Evolutionary conservation across 1,140 invertebrate genomes (phyloP).

Genomic region (Cotesia typhae): DNA sequence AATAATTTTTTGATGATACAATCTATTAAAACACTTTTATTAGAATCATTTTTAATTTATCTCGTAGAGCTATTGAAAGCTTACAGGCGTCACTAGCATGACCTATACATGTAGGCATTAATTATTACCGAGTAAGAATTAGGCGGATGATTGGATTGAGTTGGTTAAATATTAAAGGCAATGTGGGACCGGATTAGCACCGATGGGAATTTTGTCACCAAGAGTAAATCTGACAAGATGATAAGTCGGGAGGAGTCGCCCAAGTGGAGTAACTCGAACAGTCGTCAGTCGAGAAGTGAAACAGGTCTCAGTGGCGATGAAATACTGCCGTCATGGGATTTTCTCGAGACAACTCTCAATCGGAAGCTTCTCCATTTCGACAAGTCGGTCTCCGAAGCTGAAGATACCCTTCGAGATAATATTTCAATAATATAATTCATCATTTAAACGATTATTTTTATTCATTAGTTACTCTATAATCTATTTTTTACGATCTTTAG

Average conservation of each 20-base stretch:
- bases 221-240: constrained; percentile 46
- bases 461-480: neutral
- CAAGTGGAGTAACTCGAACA: constrained; percentile 45
- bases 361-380: constrained; percentile 48
- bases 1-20: no score
- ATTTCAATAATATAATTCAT: neutral
- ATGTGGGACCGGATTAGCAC: constrained; percentile 45
- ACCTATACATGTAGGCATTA: no score
- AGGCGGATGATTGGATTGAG: constrained; percentile 33
- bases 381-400: neutral
- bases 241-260: constrained; percentile 50
- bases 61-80: no score
- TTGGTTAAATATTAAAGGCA: constrained; percentile 16
- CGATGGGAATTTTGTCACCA: constrained; percentile 41
- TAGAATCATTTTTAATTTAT: neutral
- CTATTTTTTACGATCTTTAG: no score
- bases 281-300: constrained; percentile 37
- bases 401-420: constrained; percentile 7
- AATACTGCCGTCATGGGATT: constrained; percentile 50
- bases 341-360: constrained; percentile 49
- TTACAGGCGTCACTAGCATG: no score
- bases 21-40: no score
- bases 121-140: constrained; percentile 11
- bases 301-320: constrained; percentile 40
- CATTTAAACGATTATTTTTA: constrained; percentile 3